Percentiles rank a stretch among this genome's conserved stretches.
These are phyloP conservation scores for Orientallactaga bullata DNA, from an alignment of 2,113 vertebrate species.

Conservation along the genomic window DNA sequence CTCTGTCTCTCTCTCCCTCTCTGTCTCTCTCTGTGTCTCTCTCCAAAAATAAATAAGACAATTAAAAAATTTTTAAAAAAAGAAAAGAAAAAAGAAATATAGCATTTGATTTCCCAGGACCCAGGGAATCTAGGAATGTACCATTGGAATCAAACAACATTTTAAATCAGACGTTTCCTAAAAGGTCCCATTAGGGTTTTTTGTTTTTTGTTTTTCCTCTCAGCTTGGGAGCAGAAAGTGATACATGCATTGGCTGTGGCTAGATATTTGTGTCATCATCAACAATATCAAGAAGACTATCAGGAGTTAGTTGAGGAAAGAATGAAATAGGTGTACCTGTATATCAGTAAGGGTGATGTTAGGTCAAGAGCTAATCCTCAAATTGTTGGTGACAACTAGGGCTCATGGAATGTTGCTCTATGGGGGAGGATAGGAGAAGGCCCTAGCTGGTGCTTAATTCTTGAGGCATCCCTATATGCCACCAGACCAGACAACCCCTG, in stretches of 20 bases:
- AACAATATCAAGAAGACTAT: not conserved
- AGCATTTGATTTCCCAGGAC: not conserved
- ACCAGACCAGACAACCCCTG: not conserved
- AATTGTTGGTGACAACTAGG: not conserved
- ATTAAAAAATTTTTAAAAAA: too few species aligned
- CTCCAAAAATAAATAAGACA: too few species aligned
- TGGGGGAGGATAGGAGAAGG: not conserved
- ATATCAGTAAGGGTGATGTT: not conserved
- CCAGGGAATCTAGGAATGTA: not conserved
- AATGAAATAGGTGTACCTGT: not conserved
- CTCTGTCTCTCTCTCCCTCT: too few species aligned
- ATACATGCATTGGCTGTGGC: not conserved
- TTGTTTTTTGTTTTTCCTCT: not conserved
- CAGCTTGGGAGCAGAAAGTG: not conserved
- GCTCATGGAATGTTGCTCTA: not conserved
- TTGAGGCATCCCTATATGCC: not conserved
- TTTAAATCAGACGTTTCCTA: slow-evolving; percentile 21
- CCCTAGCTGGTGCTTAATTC: not conserved
- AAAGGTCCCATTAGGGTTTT: not conserved
- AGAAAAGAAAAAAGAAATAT: not conserved
- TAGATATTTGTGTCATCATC: slow-evolving; percentile 16
- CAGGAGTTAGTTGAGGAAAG: not conserved
- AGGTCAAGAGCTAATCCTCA: too few species aligned
- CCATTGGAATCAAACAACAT: not conserved
- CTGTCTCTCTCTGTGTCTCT: too few species aligned